Conservation (phyloP, 2,797 vertebrate species). For the Perodicticus potto region DNA sequence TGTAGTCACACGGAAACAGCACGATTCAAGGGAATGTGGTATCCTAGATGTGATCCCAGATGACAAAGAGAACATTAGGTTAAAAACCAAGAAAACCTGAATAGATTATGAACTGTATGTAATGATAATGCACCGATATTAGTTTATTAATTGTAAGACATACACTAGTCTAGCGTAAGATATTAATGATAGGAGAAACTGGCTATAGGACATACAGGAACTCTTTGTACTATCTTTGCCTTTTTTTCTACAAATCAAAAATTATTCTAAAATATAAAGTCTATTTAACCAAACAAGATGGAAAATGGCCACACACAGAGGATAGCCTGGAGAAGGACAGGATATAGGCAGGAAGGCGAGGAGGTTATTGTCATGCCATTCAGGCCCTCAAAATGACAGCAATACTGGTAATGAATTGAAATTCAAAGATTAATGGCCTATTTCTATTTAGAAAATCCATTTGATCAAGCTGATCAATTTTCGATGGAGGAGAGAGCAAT, state of each 20-base stretch:
- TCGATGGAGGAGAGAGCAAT: background rate
- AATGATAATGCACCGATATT: background rate
- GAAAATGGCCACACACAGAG: background rate
- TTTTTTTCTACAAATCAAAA: background rate
- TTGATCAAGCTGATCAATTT: background rate
- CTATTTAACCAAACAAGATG: background rate
- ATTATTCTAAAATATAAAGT: background rate
- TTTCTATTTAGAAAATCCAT: background rate
- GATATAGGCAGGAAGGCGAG: background rate
- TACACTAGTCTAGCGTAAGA: background rate
- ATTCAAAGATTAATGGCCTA: background rate
- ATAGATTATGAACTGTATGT: background rate
- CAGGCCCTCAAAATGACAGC: background rate
- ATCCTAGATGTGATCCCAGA: background rate
- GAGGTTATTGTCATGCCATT: background rate
- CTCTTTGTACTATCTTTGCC: background rate
- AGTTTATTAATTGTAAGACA: background rate
- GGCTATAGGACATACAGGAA: background rate
- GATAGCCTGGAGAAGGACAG: background rate
- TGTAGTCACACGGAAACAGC: background rate
- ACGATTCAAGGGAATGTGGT: background rate
- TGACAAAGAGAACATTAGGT: background rate
- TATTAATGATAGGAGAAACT: background rate
- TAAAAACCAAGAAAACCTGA: background rate
- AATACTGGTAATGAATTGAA: background rate